Percentiles rank a stretch among this genome's conserved stretches.
Evolutionary conservation across 1,140 invertebrate genomes (phyloP).

Genomic region (Charaxes varanes): DNA sequence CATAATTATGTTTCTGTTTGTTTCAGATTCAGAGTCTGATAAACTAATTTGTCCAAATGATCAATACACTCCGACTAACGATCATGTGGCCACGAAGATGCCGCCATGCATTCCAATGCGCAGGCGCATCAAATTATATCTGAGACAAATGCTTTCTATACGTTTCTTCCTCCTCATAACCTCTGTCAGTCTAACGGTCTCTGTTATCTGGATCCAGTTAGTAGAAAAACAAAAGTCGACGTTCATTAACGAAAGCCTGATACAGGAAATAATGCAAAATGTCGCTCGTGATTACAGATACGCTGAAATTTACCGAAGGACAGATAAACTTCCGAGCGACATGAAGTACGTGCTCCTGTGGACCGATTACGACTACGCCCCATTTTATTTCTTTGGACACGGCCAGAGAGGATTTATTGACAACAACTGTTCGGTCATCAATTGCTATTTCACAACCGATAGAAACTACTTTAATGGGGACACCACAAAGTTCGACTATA

Average conservation of each 20-base stretch:
- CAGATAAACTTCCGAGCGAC: slow-evolving; percentile 29
- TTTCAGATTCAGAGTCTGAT: too few relatives aligned
- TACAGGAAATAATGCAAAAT: slow-evolving; percentile 45
- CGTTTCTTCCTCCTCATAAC: slow-evolving; percentile 30
- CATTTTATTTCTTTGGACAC: slow-evolving; percentile 34
- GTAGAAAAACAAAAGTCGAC: slow-evolving; percentile 15
- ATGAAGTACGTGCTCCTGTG: slow-evolving; percentile 49
- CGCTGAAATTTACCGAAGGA: slow-evolving; percentile 38
- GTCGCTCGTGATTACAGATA: slow-evolving; percentile 40
- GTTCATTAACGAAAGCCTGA: slow-evolving; percentile 20
- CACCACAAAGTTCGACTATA: slow-evolving; percentile 56
- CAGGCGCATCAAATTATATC: slow-evolving; percentile 14
- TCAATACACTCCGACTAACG: not conserved
- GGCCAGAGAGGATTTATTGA: slow-evolving; percentile 47
- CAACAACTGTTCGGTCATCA: slow-evolving; percentile 43
- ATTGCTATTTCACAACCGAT: slow-evolving; percentile 52
- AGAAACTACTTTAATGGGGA: slow-evolving; percentile 41
- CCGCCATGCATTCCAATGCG: slow-evolving; percentile 14
- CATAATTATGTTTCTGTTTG: too few relatives aligned
- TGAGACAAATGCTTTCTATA: slow-evolving; percentile 28
- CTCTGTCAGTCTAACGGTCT: slow-evolving; percentile 33
- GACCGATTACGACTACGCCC: slow-evolving; percentile 35
- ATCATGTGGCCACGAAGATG: slow-evolving; percentile 35
- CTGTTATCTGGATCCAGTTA: slow-evolving; percentile 35
- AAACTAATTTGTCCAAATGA: too few relatives aligned